Base-by-base conservation (phyloP, 2,888 invertebrate genomes). In the Pinctada fucata region DNA sequence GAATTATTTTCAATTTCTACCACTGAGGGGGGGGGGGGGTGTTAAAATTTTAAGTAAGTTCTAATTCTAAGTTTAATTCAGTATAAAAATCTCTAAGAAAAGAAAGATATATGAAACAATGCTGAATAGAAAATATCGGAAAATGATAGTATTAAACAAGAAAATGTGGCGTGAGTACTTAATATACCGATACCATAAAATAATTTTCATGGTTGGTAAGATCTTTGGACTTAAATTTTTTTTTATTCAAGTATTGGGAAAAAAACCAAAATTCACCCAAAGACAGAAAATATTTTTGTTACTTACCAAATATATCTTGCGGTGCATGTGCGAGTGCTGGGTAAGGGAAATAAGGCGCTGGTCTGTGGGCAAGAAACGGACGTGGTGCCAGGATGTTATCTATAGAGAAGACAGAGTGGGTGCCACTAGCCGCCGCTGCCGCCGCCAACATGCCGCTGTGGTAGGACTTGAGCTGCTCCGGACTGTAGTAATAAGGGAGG, bases 301-400 rank as follows among this genome's bases (percentile, higher is more conserved):
- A 84, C 84, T 82, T 72, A 84, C 85, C 80, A 72, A 84, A 82
- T 64, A 82, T 47, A 68, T 81, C 78, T 31, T 80, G 82, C 13
- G 84, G 83, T 16, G 84, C 47, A 3, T 79, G 79, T 31, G 73
- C 79, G 51, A 84, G 76, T 48, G 79, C 83, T 16, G 85, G 84
- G 81, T 87, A 88, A 13, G 87, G 87, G 71, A 88, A 85, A 74
- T 86, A 88, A 48, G 87, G 85, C 13, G 84, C 75, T 0, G 82
- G 83, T 73, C 83, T 80, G 70, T 81, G 83, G 45, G 82, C 78
- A 63, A 85, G 75, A 10, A 80, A 76, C 69, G 87, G 88, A 73
- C 89, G 72, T 4, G 90, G 88, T 6, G 90, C 89, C 80, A 90
- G 80, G 69, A 90, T 88, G 79, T 86, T 89, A 80, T 90, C 90